Evolutionary conservation across 2,888 invertebrate species (phyloP).

Genomic region (Clostera curtula): DNA sequence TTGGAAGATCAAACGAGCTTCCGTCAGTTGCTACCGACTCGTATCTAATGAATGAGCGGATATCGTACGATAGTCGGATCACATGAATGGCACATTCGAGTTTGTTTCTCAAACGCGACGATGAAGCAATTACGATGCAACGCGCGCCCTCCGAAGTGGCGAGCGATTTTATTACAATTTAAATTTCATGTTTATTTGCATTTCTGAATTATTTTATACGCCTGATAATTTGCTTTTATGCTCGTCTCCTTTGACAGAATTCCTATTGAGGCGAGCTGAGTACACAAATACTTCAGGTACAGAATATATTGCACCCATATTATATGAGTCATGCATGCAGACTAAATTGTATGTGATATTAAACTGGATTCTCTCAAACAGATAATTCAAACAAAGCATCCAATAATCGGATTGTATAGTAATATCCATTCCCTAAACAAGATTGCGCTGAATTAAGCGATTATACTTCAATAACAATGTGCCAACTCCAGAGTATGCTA

Average conservation of each 20-base stretch:
- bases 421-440: constrained; percentile 51
- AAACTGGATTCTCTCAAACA: constrained; percentile 26
- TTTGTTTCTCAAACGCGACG: constrained; percentile 35
- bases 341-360: constrained; percentile 18
- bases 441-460: constrained; percentile 49
- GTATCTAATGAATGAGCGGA: constrained; percentile 21
- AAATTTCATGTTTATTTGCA: constrained; percentile 36
- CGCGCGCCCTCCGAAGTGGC: constrained; percentile 32
- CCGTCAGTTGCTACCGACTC: constrained; percentile 8
- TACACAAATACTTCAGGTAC: constrained; percentile 4
- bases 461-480: constrained; percentile 51
- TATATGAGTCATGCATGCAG: constrained; percentile 22
- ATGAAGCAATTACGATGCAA: constrained; percentile 52
- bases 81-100: constrained; percentile 24
- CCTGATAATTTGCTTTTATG: constrained; percentile 21
- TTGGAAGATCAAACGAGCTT: constrained; percentile 12
- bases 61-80: constrained; percentile 23
- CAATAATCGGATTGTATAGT: constrained; percentile 45
- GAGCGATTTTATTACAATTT: constrained; percentile 36
- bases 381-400: constrained; percentile 44
- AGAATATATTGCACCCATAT: constrained; percentile 4
- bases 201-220: constrained; percentile 27
- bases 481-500: constrained; percentile 48
- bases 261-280: constrained; percentile 4
- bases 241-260: constrained; percentile 3